Percentiles rank a stretch among this genome's conserved stretches.
Conservation (phyloP, 2,113 vertebrate species). For the Anarhynchus alexandrinus region DNA sequence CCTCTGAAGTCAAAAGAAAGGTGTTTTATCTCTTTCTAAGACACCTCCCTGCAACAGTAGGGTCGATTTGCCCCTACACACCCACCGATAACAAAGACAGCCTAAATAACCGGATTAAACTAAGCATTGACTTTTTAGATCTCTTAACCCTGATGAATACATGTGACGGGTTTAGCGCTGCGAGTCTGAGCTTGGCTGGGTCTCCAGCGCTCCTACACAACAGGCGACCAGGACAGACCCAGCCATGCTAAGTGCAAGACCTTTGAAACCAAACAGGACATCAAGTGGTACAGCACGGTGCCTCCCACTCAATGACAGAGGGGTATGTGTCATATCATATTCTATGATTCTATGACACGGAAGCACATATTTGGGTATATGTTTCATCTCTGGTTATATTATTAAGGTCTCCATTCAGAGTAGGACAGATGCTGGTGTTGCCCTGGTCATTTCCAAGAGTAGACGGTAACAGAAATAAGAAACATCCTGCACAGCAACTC, state of each 20-base stretch:
- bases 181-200: background rate
- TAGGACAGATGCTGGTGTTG: background rate
- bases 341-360: background rate
- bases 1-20: background rate
- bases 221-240: background rate
- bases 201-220: background rate
- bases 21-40: background rate
- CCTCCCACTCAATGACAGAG: background rate
- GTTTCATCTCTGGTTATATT: background rate
- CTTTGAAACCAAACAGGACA: background rate
- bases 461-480: background rate
- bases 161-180: background rate
- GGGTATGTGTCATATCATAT: too few species aligned
- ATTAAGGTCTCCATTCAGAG: background rate
- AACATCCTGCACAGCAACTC: background rate
- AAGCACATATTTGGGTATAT: rapidly evolving
- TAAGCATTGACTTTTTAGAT: background rate
- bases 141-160: background rate
- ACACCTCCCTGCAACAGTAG: too few species aligned
- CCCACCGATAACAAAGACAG: background rate
- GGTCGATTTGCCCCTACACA: background rate
- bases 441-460: background rate
- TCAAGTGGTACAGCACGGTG: rapidly evolving
- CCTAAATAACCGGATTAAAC: background rate
- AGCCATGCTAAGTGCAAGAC: background rate